A percentile compares a stretch with the other conserved stretches of the same genome.
Evolutionary conservation across 1,140 invertebrate genomes (phyloP).

Genomic region (Drosophila oshimai): DNA sequence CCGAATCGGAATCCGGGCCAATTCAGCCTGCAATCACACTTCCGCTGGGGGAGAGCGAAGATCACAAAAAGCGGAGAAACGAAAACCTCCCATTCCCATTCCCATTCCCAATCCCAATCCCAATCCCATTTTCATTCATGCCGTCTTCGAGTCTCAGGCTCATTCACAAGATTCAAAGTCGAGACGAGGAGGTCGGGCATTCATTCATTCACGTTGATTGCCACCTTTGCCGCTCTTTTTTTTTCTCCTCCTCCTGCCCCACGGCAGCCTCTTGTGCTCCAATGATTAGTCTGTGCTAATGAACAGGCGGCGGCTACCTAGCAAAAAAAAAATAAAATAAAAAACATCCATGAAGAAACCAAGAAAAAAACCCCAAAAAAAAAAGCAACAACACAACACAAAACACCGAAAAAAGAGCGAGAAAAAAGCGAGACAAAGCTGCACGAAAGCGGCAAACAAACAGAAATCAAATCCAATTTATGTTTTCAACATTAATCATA

Average conservation of each 20-base stretch:
- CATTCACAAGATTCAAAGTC: conserved; percentile 49
- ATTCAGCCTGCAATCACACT: conserved; percentile 64
- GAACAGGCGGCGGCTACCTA: conserved; percentile 59
- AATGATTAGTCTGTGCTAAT: conserved; percentile 69
- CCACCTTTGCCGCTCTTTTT: conserved; percentile 53
- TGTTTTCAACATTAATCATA: conserved; percentile 73
- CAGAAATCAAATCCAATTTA: conserved; percentile 79
- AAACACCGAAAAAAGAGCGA: conserved; percentile 27
- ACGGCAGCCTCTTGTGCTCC: conserved; percentile 40
- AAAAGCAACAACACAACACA: too few species aligned
- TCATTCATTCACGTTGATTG: conserved; percentile 75
- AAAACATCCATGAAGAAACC: neutral
- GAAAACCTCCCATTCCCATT: conserved; percentile 10
- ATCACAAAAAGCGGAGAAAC: conserved; percentile 7
- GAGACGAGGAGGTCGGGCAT: conserved; percentile 35
- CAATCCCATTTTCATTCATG: conserved; percentile 49
- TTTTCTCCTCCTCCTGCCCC: conserved; percentile 23
- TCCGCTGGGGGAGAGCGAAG: conserved; percentile 46
- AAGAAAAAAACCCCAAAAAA: conserved; percentile 13
- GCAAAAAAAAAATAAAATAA: conserved; percentile 39
- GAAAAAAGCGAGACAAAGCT: conserved; percentile 34
- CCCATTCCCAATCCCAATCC: too few species aligned
- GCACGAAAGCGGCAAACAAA: conserved; percentile 65
- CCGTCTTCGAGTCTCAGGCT: conserved; percentile 11
- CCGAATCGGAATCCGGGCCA: conserved; percentile 35